Percentiles rank a stretch among this genome's conserved stretches.
These are phyloP conservation scores for Diabrotica undecimpunctata DNA, from an alignment of 1,140 invertebrate species.

Conservation along the genomic window DNA sequence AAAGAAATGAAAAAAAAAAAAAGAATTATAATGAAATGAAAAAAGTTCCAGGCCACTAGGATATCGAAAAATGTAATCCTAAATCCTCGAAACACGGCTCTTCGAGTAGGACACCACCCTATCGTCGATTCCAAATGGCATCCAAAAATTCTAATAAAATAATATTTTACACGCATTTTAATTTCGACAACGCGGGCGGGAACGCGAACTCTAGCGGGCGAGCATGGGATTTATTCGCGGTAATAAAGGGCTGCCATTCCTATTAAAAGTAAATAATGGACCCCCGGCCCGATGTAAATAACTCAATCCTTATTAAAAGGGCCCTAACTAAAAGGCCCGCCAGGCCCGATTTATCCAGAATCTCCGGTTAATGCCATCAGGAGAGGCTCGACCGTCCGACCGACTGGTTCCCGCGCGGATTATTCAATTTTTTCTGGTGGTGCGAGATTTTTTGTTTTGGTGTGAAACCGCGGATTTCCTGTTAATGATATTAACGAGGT, in stretches of 20 bases:
- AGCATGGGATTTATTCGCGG: conserved; percentile 30
- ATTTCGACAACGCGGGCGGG: conserved; percentile 17
- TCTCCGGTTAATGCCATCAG: not conserved
- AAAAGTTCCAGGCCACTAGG: no score
- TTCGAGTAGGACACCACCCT: no score
- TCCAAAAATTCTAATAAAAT: not conserved
- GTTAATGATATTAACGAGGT: no score
- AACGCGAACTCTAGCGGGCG: not conserved
- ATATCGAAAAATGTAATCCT: no score
- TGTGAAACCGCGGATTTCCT: no score
- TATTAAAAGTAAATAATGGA: conserved; percentile 42
- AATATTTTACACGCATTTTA: conserved; percentile 24
- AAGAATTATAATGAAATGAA: no score
- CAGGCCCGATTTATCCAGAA: conserved; percentile 20
- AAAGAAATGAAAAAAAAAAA: no score
- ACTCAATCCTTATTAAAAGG: conserved; percentile 35
- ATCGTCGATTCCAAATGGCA: no score
- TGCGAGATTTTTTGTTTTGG: no score
- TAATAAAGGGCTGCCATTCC: conserved; percentile 34
- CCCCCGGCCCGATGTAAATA: conserved; percentile 37
- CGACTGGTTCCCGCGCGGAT: not conserved
- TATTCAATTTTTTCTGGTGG: conserved; percentile 9
- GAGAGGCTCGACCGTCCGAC: no score
- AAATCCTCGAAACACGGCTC: no score
- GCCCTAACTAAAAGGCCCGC: conserved; percentile 12